Conservation (phyloP, 2,797 vertebrate genomes). For the Cetoscarus ocellatus region DNA sequence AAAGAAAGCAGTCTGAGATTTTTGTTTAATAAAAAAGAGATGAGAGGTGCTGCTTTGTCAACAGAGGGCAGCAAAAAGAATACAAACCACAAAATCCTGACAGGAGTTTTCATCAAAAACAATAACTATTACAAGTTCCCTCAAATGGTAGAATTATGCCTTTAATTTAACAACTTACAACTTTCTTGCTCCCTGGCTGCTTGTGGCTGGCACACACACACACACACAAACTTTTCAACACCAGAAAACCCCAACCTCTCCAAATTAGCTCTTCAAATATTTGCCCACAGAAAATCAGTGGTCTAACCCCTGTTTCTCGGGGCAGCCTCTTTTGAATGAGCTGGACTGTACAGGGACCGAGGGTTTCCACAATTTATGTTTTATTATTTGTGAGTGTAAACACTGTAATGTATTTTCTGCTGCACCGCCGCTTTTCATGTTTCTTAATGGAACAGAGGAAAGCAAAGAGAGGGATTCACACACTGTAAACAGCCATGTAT, state of each 20-base stretch:
- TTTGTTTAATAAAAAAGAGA: no score
- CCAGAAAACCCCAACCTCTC: conserved; percentile 76
- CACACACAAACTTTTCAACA: conserved; percentile 58
- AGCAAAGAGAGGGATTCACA: conserved; percentile 79
- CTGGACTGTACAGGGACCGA: conserved; percentile 77
- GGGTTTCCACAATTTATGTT: conserved; percentile 84
- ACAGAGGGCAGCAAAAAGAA: no score
- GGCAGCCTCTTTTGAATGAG: conserved; percentile 81
- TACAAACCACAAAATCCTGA: no score
- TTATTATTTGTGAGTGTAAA: conserved; percentile 87
- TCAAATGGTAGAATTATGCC: conserved; percentile 21
- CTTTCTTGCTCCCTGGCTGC: conserved; percentile 27
- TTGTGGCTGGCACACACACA: conserved; percentile 42
- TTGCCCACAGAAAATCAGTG: conserved; percentile 83
- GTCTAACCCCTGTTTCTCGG: conserved; percentile 83
- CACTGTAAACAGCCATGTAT: conserved; percentile 71
- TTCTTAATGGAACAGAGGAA: conserved; percentile 72
- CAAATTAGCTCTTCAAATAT: conserved; percentile 90
- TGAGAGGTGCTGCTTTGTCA: no score
- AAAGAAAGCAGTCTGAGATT: no score
- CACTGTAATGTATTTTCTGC: conserved; percentile 85
- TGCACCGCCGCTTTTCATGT: conserved; percentile 74
- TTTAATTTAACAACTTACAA: conserved; percentile 36
- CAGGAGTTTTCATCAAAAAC: neutral
- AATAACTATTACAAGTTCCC: conserved; percentile 13